Base-by-base conservation (phyloP, 1,140 invertebrate genomes). In the Apocrypta bakeri region DNA sequence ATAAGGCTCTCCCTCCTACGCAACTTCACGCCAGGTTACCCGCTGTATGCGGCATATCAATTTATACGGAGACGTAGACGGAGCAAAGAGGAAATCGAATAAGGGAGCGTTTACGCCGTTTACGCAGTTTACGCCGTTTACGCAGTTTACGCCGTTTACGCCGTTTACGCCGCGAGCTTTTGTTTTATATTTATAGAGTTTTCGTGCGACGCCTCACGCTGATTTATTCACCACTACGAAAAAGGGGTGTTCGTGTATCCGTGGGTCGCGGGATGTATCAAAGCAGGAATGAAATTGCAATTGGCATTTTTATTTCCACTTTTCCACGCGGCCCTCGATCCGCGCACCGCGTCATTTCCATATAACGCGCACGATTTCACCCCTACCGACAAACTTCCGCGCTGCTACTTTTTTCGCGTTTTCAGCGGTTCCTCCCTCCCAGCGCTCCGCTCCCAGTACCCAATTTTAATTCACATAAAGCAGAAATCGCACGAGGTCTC, bases 221-320 rank as follows among this genome's bases (percentile, higher is more conserved):
- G 87, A 89, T 88, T 86, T 89, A 90, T 89, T 88, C 84, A 81
- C 84, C 81, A 85, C 86, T 83, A 78, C 56, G 61, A 56, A 81
- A 25, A 29, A 82, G 73, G 76, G 40, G 1, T 56, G 40, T 42
- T 42, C 12, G 48, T 72, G 63, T 37, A n/a, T 29, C 75, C n/a
- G 29, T 63, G 25, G 0, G 78, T 66, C 14, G 64, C 27, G 42
- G 40, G 78, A 72, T 75, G 64, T 76, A 42, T 79, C 82, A 78
- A 86, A 81, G 83, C 79, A 86, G 86, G 87, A 89, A 91, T 91
- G 88, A 89, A 90, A 88, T 86, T 88, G 87, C 90, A 88, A 91
- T 91, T 90, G 88, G 88, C 87, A 90, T 90, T 91, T 91, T 91
- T 90, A 90, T 90, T 91, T 88, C 87, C 87, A 85, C 85, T 83